Percentiles rank a stretch among this genome's conserved stretches.
phyloP scores from a whole-genome alignment of 2,888 invertebrate species.

The Ethmia dodecea region DNA sequence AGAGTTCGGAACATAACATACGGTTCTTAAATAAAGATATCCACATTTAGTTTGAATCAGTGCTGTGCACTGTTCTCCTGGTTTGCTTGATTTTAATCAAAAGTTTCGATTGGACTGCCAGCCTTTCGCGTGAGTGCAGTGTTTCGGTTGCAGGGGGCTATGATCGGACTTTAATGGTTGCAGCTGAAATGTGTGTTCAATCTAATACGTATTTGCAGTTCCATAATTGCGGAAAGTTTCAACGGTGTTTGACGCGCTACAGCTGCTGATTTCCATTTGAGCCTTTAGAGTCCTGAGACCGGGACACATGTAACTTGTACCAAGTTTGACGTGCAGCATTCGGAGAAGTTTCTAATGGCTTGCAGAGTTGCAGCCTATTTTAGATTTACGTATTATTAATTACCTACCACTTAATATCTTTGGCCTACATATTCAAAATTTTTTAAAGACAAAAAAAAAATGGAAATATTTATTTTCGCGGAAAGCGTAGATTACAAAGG shows the following conservation, averaged over 20 bases:
- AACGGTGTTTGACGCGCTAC: conserved; percentile 21
- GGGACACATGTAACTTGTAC: conserved; percentile 50
- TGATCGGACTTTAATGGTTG: conserved; percentile 59
- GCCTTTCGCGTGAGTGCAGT: conserved; percentile 51
- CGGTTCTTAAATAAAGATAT: conserved; percentile 70
- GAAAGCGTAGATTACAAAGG: too few species aligned
- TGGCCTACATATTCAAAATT: too few species aligned
- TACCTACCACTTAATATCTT: neutral
- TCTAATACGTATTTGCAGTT: conserved; percentile 63
- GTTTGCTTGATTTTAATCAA: conserved; percentile 77
- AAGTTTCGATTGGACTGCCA: conserved; percentile 72
- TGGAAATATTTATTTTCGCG: too few species aligned
- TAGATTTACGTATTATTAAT: conserved; percentile 6
- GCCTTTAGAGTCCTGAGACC: conserved; percentile 22
- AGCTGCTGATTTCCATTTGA: conserved; percentile 19
- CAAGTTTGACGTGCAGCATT: conserved; percentile 34
- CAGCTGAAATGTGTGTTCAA: conserved; percentile 59
- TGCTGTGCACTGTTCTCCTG: conserved; percentile 46
- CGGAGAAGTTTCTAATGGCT: too few species aligned
- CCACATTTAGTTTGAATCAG: conserved; percentile 40
- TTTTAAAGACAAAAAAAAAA: too few species aligned
- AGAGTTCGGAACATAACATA: conserved; percentile 54
- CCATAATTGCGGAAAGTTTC: conserved; percentile 60
- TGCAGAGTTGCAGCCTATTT: neutral
- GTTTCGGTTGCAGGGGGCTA: conserved; percentile 29